Base-by-base conservation (phyloP, 2,113 vertebrate genomes). In the Baryphthengus martii region DNA sequence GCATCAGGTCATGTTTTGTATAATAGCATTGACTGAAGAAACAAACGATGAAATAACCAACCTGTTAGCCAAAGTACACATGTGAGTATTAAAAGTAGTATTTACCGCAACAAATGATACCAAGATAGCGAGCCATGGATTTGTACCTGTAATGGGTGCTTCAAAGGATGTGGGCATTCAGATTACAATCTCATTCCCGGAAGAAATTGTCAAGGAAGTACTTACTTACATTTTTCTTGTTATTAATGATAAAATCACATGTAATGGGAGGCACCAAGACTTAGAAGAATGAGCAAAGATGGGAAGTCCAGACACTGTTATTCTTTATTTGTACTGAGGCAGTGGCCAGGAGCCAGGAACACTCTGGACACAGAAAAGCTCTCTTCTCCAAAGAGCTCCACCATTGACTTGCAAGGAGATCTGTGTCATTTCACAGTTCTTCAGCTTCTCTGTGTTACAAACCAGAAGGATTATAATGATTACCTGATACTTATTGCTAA, bases 191-290 rank as follows among this genome's bases (percentile, higher is more conserved):
- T 85, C 53, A 72, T 79, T 85, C 79, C 28, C 58, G 89, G 62
- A 18, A 87, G 58, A 91, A 95, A 85, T 72, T 82, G 39, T 61
- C 84, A 67, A 89, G 73, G 68, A 93, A 93, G 56, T 68, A 47
- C 47, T 95, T 68, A 47, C 47, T 95, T 89, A 31, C 3, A 19
- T 73, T 80, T 93, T 90, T 85, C 42, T 44, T 78, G 17, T 82
- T 94, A 53, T 71, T 93, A 93, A 84, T 40, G 15, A 59, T 93
- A 72, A 93, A 92, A 95, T 93, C 66, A 74, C 12, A 7, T 11
- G 13, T 65, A 88, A 80, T 67, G 61, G 52, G 47, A 95, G 59
- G 55, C 39, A 84, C 52, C 33, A 90, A 80, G 65, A 56, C 6
- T 15, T 44, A 71, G 66, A 92, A 93, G 44, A 93, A 92, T 49